These are phyloP conservation scores for Bombus ignitus DNA, from an alignment of 1,140 invertebrate species.

Conservation along the genomic window DNA sequence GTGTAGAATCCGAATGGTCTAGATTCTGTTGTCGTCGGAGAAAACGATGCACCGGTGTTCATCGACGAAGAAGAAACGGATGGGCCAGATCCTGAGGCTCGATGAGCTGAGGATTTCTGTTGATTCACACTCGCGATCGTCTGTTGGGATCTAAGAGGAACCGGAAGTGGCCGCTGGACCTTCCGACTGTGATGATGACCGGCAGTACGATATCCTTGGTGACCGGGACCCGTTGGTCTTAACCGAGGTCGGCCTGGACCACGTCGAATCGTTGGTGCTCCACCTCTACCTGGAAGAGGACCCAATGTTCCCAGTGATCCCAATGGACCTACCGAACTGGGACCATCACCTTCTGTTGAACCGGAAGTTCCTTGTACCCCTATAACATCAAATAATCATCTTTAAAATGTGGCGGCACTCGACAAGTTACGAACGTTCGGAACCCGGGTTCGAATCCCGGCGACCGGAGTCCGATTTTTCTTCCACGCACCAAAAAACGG, in stretches of 20 bases:
- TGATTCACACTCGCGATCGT: constrained; percentile 59
- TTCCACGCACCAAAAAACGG: too few relatives aligned
- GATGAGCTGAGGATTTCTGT: constrained; percentile 59
- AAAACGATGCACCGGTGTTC: constrained; percentile 25
- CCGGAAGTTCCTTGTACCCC: constrained; percentile 61
- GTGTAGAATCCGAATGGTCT: constrained; percentile 82
- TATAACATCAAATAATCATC: constrained; percentile 43
- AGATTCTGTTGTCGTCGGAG: constrained; percentile 53
- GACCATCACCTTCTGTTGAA: constrained; percentile 74
- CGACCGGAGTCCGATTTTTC: too few relatives aligned
- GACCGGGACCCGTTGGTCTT: constrained; percentile 85
- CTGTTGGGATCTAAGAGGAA: constrained; percentile 78
- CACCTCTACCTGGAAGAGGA: constrained; percentile 56
- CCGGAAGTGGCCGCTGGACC: constrained; percentile 77
- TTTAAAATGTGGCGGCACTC: neutral
- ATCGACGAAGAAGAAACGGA: constrained; percentile 21
- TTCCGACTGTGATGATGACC: constrained; percentile 78
- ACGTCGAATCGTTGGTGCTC: constrained; percentile 80
- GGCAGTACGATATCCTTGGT: constrained; percentile 83
- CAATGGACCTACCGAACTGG: constrained; percentile 72
- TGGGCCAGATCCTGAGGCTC: constrained; percentile 66
- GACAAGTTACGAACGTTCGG: too few relatives aligned
- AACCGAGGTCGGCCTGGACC: constrained; percentile 90
- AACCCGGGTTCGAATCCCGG: too few relatives aligned
- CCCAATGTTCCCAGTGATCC: constrained; percentile 65